Evolutionary conservation across 2,797 vertebrate species (phyloP).

Genomic region (Sebastes kiyomatsui): DNA sequence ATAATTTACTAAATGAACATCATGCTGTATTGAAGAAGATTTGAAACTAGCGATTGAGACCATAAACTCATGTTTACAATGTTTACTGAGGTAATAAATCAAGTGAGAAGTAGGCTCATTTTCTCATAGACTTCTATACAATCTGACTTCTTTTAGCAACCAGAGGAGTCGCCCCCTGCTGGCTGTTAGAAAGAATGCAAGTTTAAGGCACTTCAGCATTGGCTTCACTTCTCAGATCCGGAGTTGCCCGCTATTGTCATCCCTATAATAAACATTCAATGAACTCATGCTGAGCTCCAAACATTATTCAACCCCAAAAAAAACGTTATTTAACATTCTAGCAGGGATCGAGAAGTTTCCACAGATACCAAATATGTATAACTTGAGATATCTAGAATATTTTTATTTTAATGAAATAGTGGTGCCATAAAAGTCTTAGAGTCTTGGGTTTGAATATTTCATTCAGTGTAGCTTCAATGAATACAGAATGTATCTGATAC

Average conservation of each 20-base stretch:
- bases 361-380: background rate
- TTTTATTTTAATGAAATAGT: background rate
- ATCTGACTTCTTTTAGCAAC: accelerated
- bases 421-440: background rate
- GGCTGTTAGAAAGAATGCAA: too few relatives aligned
- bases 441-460: background rate
- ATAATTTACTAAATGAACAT: too few relatives aligned
- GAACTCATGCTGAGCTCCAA: background rate
- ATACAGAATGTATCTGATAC: background rate
- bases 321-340: background rate
- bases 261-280: too few relatives aligned
- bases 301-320: background rate
- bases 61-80: too few relatives aligned
- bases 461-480: background rate
- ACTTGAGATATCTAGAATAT: background rate
- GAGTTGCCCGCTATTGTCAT: accelerated
- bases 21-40: too few relatives aligned
- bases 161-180: too few relatives aligned
- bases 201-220: too few relatives aligned
- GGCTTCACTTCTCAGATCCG: accelerated
- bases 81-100: too few relatives aligned
- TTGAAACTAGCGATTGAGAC: too few relatives aligned
- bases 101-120: too few relatives aligned
- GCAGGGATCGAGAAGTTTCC: background rate
- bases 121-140: too few relatives aligned